These are phyloP conservation scores for Heterodera filipjevi DNA, from an alignment of 2,888 invertebrate genomes.

Conservation along the genomic window DNA sequence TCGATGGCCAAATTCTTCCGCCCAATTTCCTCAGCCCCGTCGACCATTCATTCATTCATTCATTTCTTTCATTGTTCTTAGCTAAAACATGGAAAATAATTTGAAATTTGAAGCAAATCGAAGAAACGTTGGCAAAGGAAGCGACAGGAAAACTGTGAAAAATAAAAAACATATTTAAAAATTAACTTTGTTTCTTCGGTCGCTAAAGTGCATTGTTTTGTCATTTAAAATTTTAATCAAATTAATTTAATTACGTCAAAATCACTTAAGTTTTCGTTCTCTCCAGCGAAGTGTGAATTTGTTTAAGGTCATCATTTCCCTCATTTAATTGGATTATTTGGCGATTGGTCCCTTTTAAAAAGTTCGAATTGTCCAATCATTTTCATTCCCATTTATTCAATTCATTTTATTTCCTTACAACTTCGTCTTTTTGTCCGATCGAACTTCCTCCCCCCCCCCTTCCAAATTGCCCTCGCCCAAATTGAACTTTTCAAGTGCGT, in stretches of 20 bases:
- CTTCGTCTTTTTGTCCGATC: not conserved
- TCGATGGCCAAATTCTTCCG: not conserved
- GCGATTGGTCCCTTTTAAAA: not conserved
- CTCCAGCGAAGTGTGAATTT: not conserved
- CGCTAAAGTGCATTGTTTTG: not conserved
- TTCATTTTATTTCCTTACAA: not conserved
- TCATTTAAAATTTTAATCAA: too few relatives aligned
- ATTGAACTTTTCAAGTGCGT: not conserved
- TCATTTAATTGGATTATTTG: not conserved
- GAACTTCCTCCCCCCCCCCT: not conserved
- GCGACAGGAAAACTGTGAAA: not conserved
- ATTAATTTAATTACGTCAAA: too few relatives aligned
- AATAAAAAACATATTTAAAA: not conserved
- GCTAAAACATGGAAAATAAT: not conserved
- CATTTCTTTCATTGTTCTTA: constrained; percentile 1
- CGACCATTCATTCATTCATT: not conserved
- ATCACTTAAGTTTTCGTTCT: too few relatives aligned
- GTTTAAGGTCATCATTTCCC: not conserved
- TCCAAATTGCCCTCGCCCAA: not conserved
- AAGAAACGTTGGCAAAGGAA: not conserved
- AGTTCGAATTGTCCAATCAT: not conserved
- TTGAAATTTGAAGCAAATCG: not conserved
- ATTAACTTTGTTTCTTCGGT: not conserved
- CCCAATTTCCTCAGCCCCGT: not conserved
- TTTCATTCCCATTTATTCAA: not conserved